Percentiles rank a stretch among this genome's conserved stretches.
These are phyloP conservation scores for Rhabdornis inornatus DNA, from an alignment of 2,113 vertebrate genomes.

Conservation along the genomic window DNA sequence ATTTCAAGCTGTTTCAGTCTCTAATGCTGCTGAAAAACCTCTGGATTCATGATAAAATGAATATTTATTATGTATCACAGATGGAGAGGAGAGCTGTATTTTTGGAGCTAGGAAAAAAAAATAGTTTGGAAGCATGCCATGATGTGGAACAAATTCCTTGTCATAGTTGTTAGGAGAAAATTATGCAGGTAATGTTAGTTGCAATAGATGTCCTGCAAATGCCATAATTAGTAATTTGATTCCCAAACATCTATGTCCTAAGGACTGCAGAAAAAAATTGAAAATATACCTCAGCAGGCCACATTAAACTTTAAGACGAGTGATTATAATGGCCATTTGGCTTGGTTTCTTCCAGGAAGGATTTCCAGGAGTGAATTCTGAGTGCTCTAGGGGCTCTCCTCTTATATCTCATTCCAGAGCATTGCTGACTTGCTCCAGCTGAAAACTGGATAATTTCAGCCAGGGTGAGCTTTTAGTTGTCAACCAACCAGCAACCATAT, in stretches of 20 bases:
- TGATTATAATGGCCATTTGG: neutral
- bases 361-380: neutral
- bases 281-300: neutral
- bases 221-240: neutral
- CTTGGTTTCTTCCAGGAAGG: neutral
- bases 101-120: neutral
- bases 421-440: neutral
- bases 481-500: neutral
- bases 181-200: neutral
- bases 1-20: neutral
- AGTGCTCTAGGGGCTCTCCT: accelerated
- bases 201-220: neutral
- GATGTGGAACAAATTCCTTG: neutral
- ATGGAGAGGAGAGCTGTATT: neutral
- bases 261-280: neutral
- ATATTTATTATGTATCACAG: neutral
- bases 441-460: neutral
- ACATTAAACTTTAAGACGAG: neutral
- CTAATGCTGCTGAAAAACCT: neutral
- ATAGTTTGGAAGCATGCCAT: neutral
- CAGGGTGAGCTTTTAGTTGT: neutral
- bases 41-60: neutral
- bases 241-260: neutral
- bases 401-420: neutral
- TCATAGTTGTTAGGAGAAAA: neutral